A percentile compares a stretch with the other conserved stretches of the same genome.
Conservation (phyloP, 2,113 vertebrate species). For the Raja brachyura region DNA sequence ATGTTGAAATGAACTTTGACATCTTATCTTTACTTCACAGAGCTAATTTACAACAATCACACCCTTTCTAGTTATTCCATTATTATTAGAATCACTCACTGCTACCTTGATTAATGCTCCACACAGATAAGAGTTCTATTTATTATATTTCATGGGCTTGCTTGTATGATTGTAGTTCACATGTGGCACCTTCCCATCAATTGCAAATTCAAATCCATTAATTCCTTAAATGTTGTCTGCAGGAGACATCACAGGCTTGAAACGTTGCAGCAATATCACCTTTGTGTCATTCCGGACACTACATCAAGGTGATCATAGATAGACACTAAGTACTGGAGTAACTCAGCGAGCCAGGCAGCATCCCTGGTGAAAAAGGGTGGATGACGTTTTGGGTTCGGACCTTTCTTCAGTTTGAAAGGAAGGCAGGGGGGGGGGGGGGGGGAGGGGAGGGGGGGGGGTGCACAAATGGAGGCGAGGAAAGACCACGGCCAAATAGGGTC, state of each 20-base stretch:
- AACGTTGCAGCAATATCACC: too few relatives aligned
- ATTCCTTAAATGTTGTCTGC: neutral
- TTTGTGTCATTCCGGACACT: neutral
- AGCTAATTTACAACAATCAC: neutral
- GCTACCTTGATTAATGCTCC: neutral
- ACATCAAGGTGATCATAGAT: neutral
- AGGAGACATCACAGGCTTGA: neutral
- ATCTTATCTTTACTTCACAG: neutral
- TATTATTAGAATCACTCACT: neutral
- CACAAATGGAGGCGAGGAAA: too few relatives aligned
- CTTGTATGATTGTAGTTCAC: neutral
- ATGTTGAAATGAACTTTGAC: neutral
- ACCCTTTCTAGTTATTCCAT: neutral
- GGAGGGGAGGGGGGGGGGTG: too few relatives aligned
- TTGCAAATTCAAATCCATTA: neutral
- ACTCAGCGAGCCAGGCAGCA: too few relatives aligned
- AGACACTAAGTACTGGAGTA: too few relatives aligned
- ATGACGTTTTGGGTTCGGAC: too few relatives aligned
- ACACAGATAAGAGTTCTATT: neutral
- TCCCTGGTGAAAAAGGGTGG: too few relatives aligned
- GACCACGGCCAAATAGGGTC: too few relatives aligned
- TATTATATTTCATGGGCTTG: neutral
- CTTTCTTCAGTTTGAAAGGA: too few relatives aligned
- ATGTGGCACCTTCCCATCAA: neutral
- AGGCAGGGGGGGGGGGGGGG: too few relatives aligned